A percentile compares a stretch with the other conserved stretches of the same genome.
phyloP scores from a whole-genome alignment of 2,113 vertebrate genomes.

The Heterocephalus glaber region DNA sequence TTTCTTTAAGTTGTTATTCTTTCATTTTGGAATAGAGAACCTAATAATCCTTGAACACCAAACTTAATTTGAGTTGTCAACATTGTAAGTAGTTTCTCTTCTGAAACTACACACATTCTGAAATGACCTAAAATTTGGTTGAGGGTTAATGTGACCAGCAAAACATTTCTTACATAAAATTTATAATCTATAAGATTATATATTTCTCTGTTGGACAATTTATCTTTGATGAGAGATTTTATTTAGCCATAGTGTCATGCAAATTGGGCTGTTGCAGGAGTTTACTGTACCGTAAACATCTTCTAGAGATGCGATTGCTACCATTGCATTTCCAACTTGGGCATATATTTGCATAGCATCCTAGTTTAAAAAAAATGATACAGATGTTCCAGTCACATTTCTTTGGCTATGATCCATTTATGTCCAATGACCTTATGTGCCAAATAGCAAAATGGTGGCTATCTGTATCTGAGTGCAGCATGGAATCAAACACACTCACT shows the following conservation, averaged over 20 bases:
- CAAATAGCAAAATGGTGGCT: not conserved
- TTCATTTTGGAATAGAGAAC: not conserved
- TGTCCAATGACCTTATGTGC: not conserved
- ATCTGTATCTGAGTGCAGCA: not conserved
- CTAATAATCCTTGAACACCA: not conserved
- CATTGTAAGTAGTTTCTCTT: not conserved
- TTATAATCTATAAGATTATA: not conserved
- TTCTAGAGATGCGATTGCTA: not conserved
- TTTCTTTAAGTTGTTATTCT: constrained; percentile 42
- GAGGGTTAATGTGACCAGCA: not conserved
- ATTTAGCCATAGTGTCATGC: not conserved
- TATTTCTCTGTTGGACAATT: not conserved
- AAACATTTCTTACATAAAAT: not conserved
- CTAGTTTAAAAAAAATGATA: not conserved
- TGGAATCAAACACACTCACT: not conserved
- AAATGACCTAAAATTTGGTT: not conserved
- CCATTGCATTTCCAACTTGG: not conserved
- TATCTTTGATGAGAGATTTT: not conserved
- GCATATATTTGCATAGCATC: not conserved
- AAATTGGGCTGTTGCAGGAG: not conserved
- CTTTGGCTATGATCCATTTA: constrained; percentile 8
- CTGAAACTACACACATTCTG: not conserved
- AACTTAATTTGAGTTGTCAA: constrained; percentile 8
- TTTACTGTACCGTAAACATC: not conserved
- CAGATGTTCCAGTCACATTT: not conserved